A percentile compares a stretch with the other conserved stretches of the same genome.
Evolutionary conservation across 2,888 invertebrate genomes (phyloP).

Genomic region (Oscheius myriophilus): DNA sequence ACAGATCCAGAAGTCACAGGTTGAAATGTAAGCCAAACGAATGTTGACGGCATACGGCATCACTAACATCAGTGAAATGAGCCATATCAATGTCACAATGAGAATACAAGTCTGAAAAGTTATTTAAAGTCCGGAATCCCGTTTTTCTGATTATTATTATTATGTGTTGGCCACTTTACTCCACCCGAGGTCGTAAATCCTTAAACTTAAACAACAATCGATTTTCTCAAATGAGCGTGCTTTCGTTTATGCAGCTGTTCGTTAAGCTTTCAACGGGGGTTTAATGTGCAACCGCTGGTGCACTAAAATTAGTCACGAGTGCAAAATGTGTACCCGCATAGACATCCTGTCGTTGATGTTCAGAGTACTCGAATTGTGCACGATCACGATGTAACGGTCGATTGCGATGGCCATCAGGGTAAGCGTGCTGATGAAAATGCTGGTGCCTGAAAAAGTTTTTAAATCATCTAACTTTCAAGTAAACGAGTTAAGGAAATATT

Average conservation of each 20-base stretch:
- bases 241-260: no score
- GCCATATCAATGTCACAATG: slow-evolving; percentile 90
- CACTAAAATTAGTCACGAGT: no score
- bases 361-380: slow-evolving; percentile 80
- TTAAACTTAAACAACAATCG: no score
- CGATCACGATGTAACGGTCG: slow-evolving; percentile 95
- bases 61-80: slow-evolving; percentile 85
- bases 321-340: slow-evolving; percentile 78
- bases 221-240: no score
- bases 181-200: no score
- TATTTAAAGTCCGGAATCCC: no score
- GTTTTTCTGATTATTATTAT: no score
- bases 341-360: slow-evolving; percentile 83
- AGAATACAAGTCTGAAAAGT: slow-evolving; percentile 73
- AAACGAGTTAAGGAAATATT: no score
- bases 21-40: slow-evolving; percentile 70
- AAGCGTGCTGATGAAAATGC: slow-evolving; percentile 95
- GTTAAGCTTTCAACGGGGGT: no score
- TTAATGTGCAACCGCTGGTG: no score
- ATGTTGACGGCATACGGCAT: slow-evolving; percentile 89
- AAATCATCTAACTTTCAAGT: no score
- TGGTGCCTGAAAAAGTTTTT: slow-evolving; percentile 83
- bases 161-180: no score
- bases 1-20: slow-evolving; percentile 76
- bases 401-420: slow-evolving; percentile 96